Evolutionary conservation across 2,797 vertebrate genomes (phyloP).

Genomic region (Siniperca undulata): DNA sequence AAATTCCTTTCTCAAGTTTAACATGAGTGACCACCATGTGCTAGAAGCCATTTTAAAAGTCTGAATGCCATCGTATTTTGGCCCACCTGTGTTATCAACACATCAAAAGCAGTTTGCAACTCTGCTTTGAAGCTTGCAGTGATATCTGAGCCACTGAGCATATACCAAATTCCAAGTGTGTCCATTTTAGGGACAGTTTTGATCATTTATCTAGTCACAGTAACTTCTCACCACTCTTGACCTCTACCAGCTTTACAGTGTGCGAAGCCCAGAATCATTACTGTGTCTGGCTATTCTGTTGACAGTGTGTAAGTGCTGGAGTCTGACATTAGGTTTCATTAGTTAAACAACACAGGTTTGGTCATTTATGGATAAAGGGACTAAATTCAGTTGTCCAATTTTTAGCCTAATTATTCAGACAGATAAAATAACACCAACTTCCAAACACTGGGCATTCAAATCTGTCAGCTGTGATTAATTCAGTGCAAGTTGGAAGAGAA

Average conservation of each 20-base stretch:
- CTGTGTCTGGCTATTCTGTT: no score
- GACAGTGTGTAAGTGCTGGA: not conserved
- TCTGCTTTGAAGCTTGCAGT: not conserved
- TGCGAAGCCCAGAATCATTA: not conserved
- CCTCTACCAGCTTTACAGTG: not conserved
- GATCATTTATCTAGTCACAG: not conserved
- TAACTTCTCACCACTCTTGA: not conserved
- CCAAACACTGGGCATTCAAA: slow-evolving; percentile 57
- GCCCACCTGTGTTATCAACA: not conserved
- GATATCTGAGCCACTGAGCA: no score
- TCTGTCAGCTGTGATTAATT: slow-evolving; percentile 75
- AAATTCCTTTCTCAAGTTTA: not conserved
- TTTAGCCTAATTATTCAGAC: slow-evolving; percentile 59
- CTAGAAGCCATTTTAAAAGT: not conserved
- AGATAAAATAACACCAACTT: slow-evolving; percentile 49
- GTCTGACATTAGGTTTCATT: not conserved
- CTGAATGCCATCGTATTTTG: not conserved
- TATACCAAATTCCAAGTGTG: not conserved
- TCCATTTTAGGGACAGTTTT: not conserved
- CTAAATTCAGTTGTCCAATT: slow-evolving; percentile 16
- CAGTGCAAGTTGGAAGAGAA: slow-evolving; percentile 65
- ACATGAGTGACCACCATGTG: not conserved
- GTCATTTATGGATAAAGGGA: not conserved
- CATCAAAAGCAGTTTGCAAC: not conserved
- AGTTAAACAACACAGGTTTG: not conserved